Evolutionary conservation across 2,797 vertebrate species (phyloP).

Genomic region (Thamnophis elegans): DNA sequence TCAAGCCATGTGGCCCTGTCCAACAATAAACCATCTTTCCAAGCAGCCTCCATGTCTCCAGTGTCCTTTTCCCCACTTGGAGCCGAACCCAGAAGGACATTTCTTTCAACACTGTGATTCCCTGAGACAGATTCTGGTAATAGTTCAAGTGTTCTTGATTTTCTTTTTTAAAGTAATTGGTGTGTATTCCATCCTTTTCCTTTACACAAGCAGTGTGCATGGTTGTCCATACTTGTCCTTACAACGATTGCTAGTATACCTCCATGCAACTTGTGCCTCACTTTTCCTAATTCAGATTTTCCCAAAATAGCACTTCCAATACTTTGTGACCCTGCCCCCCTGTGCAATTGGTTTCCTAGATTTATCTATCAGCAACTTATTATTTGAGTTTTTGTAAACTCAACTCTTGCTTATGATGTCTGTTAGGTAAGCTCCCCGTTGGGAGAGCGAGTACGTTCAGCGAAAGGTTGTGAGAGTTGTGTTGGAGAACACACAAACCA

Average conservation of each 20-base stretch:
- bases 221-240: not conserved
- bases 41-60: no score
- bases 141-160: not conserved
- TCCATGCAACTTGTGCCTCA: not conserved
- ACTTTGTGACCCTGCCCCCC: not conserved
- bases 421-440: no score
- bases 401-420: not conserved
- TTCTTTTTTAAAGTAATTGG: not conserved
- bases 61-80: no score
- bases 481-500: no score
- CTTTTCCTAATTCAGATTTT: not conserved
- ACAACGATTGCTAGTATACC: not conserved
- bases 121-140: not conserved
- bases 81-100: no score
- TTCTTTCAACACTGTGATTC: no score
- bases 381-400: not conserved
- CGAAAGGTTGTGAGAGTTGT: no score
- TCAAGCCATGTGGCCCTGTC: no score
- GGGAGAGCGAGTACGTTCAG: no score
- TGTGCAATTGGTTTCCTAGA: not conserved
- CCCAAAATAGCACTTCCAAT: not conserved
- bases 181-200: not conserved
- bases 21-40: no score
- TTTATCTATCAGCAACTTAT: not conserved
- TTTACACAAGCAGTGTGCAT: not conserved